Percentiles rank a stretch among this genome's conserved stretches.
These are phyloP conservation scores for Gambusia holbrooki DNA, from an alignment of 2,113 vertebrate genomes.

Conservation along the genomic window DNA sequence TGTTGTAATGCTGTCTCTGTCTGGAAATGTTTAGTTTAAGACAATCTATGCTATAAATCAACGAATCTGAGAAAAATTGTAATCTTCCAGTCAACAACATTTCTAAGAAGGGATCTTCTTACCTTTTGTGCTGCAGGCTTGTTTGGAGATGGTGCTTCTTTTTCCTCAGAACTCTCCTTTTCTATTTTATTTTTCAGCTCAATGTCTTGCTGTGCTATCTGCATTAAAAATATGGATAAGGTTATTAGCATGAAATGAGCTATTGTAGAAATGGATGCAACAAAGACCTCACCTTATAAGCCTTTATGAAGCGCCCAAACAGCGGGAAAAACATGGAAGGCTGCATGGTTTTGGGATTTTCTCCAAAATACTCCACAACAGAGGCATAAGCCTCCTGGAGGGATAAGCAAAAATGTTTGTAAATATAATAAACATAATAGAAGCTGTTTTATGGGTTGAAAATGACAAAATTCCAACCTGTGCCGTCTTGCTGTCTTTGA, in stretches of 20 bases:
- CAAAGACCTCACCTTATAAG: conserved; percentile 86
- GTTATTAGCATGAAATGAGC: background rate
- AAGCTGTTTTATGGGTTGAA: background rate
- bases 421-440: background rate
- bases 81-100: too few relatives aligned
- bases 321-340: conserved; percentile 92
- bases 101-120: background rate
- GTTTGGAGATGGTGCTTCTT: conserved; percentile 35
- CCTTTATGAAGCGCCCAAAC: conserved; percentile 90
- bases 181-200: conserved; percentile 88
- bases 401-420: background rate
- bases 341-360: conserved; percentile 92
- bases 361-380: conserved; percentile 93
- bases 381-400: conserved; percentile 88
- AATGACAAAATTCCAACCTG: conserved; percentile 79
- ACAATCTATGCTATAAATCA: too few relatives aligned
- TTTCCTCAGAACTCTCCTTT: conserved; percentile 66
- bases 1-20: too few relatives aligned
- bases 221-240: conserved; percentile 2
- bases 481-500: conserved; percentile 90
- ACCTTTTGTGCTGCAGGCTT: conserved; percentile 72
- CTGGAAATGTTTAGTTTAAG: too few relatives aligned
- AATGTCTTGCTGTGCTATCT: conserved; percentile 91
- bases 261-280: background rate
- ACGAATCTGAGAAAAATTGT: too few relatives aligned